Conservation (phyloP, 2,888 invertebrate species). For the Andrena haemorrhoa region DNA sequence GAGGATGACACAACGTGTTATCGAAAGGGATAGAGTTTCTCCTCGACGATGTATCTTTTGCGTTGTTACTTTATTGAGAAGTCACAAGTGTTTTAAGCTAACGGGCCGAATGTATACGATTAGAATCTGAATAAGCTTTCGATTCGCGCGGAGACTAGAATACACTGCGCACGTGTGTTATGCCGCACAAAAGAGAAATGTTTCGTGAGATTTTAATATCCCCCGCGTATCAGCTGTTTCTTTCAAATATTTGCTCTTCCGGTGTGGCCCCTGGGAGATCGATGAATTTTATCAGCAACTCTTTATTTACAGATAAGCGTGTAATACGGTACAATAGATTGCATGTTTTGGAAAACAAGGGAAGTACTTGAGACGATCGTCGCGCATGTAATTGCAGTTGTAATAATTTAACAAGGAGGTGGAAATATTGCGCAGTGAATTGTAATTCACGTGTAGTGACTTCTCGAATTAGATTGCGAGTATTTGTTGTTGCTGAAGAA, state of each 20-base stretch:
- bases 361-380: not conserved
- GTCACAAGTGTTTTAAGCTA: no score
- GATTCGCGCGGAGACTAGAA: no score
- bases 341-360: not conserved
- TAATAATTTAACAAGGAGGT: not conserved
- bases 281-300: constrained; percentile 7
- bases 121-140: no score
- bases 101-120: no score
- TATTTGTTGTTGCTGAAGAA: not conserved
- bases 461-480: not conserved
- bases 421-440: not conserved
- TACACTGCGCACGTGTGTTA: no score
- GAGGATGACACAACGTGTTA: constrained; percentile 1
- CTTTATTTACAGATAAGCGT: constrained; percentile 2
- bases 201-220: not conserved
- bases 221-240: not conserved
- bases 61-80: not conserved
- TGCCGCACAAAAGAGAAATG: no score
- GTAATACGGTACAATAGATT: not conserved
- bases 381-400: not conserved
- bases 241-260: not conserved
- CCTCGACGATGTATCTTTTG: not conserved
- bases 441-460: not conserved
- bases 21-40: not conserved
- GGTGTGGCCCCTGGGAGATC: not conserved